Conservation (phyloP, 2,888 invertebrate species). For the Ecliptopera silaceata region DNA sequence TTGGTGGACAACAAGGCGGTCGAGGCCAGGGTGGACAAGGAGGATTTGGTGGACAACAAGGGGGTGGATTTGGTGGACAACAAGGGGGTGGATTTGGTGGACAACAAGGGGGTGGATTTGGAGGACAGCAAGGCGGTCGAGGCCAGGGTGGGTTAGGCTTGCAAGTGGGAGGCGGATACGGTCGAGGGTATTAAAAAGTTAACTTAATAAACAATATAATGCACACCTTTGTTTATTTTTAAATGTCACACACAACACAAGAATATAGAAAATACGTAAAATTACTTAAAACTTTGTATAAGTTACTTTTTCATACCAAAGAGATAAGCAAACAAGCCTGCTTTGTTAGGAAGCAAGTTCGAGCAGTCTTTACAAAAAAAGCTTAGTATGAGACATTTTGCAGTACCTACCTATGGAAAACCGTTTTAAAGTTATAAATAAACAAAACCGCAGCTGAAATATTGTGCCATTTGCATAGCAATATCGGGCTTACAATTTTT, state of each 20-base stretch:
- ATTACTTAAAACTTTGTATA: no score
- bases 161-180: not conserved
- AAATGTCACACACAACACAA: no score
- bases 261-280: no score
- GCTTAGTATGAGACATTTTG: no score
- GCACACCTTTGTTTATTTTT: not conserved
- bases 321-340: no score
- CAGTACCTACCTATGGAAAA: no score
- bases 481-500: no score
- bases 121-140: not conserved
- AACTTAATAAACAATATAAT: not conserved
- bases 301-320: no score
- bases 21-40: not conserved
- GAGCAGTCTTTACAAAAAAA: no score
- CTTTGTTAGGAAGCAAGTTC: no score
- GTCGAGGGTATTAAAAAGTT: not conserved
- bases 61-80: conserved; percentile 2
- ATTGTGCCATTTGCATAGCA: not conserved
- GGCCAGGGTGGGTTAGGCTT: conserved; percentile 15
- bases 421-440: no score
- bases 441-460: not conserved
- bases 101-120: not conserved
- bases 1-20: not conserved
- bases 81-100: not conserved
- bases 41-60: not conserved